Evolutionary conservation across 2,797 vertebrate genomes (phyloP), one percentile per base, ranked within the genome.

Genomic region (Crenuchus spilurus): DNA sequence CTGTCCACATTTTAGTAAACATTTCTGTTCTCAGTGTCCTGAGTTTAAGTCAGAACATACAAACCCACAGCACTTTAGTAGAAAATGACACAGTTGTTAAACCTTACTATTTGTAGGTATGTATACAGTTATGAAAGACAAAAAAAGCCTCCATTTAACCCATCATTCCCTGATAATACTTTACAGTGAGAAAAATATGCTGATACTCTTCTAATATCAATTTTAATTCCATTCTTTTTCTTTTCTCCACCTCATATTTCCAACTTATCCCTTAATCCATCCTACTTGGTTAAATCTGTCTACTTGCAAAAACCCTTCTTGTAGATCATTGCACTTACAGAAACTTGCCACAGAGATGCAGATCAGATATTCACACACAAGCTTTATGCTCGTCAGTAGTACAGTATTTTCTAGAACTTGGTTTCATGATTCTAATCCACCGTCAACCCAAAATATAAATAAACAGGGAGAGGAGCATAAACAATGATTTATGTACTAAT

Each of bases 341-440:
- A 41, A 58, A 49, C 74, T 39, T 57, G 58, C 58, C 39, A 60
- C 24, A 69, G 62, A 76, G 63, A 76, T 64, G 49, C 42, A 79
- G 64, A 46, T 72, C 57, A 79, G 67, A 61, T 39, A 62, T 71
- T 71, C 72, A 75, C 62, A 66, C 54, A 79, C 79, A 79, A 81
- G 69, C 60, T 35, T 69, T 64, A 31, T 67, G 72, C 75, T 81
- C 78, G 77, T 77, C 82, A 77, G 80, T 81, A 79, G 82, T 84
- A 84, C 75, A 80, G 37, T 70, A 80, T 70, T 68, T 64, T 73
- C 39, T 63, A 70, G 22, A 80, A 80, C 37, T 30, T 70, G 75
- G 70, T 62, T 51, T 55, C 69, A 57, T 28, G 37, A 49, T 46
- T 81, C 75, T n/a, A 37, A 52, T 54, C 37, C 28, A 72, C 62